phyloP scores from a whole-genome alignment of 2,113 vertebrate species.

The Clarias magur region DNA sequence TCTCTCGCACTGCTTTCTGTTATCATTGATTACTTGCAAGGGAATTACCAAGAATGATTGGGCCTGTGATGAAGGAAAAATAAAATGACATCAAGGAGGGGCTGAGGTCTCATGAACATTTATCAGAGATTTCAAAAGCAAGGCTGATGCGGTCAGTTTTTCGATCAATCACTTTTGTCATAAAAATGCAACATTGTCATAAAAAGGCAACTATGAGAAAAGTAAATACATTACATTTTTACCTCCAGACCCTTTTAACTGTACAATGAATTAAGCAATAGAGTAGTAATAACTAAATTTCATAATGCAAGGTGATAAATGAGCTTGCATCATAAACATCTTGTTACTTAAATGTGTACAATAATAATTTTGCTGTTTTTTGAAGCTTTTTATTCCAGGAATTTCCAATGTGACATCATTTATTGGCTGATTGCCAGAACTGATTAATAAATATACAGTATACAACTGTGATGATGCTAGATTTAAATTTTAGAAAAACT shows the following conservation, averaged over 20 bases:
- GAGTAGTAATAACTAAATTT: no score
- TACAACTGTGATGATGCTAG: background rate
- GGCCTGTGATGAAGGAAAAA: background rate
- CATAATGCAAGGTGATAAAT: background rate
- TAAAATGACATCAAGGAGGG: background rate
- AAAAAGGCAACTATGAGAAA: background rate
- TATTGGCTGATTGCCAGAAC: background rate
- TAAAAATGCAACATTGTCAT: background rate
- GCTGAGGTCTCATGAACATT: background rate
- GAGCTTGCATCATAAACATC: background rate
- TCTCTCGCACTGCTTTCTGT: background rate
- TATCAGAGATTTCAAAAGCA: background rate
- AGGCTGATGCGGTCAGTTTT: background rate
- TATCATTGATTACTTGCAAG: conserved; percentile 7
- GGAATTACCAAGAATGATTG: background rate
- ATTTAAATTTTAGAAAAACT: background rate
- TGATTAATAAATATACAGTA: background rate
- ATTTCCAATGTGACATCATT: background rate
- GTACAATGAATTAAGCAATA: background rate
- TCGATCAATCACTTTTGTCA: background rate
- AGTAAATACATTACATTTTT: background rate
- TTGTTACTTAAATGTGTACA: background rate
- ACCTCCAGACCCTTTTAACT: background rate
- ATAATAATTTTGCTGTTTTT: conserved; percentile 1
- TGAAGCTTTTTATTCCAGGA: background rate